Percentiles rank a stretch among this genome's conserved stretches.
Conservation (phyloP, 2,113 vertebrate genomes). For the Petrocephalus microphthalmus region DNA sequence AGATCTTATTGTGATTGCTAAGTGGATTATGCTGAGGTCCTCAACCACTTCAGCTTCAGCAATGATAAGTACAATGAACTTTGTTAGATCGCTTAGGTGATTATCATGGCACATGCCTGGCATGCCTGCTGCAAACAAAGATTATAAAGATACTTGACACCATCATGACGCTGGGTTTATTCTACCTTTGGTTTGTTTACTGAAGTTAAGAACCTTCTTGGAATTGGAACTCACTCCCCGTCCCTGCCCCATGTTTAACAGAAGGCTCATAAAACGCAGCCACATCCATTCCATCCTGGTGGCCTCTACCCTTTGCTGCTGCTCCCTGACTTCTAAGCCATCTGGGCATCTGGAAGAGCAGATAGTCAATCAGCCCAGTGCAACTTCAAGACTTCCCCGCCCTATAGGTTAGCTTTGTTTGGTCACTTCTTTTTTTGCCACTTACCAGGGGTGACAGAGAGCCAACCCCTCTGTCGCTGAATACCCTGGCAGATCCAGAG, state of each 20-base stretch:
- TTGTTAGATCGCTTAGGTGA: not conserved
- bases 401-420: slow-evolving; percentile 17
- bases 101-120: not conserved
- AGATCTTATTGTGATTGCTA: not conserved
- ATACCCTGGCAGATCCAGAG: not conserved
- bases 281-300: slow-evolving; percentile 50
- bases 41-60: not conserved
- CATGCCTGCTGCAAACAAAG: not conserved
- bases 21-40: not conserved
- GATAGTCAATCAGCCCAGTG: not conserved
- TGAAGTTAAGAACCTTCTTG: slow-evolving; percentile 19
- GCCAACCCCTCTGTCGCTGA: not conserved
- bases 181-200: slow-evolving; percentile 30
- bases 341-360: slow-evolving; percentile 37
- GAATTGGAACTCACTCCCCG: slow-evolving; percentile 23
- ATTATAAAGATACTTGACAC: not conserved
- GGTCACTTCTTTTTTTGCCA: not conserved
- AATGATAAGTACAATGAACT: slow-evolving; percentile 5
- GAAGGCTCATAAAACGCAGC: slow-evolving; percentile 47
- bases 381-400: not conserved
- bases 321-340: slow-evolving; percentile 48
- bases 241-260: slow-evolving; percentile 31
- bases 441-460: not conserved
- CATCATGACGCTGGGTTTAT: slow-evolving; percentile 21
- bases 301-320: slow-evolving; percentile 21